Evolutionary conservation across 1,140 invertebrate genomes (phyloP), one percentile per base, ranked within the genome.

Genomic region (Battus philenor): DNA sequence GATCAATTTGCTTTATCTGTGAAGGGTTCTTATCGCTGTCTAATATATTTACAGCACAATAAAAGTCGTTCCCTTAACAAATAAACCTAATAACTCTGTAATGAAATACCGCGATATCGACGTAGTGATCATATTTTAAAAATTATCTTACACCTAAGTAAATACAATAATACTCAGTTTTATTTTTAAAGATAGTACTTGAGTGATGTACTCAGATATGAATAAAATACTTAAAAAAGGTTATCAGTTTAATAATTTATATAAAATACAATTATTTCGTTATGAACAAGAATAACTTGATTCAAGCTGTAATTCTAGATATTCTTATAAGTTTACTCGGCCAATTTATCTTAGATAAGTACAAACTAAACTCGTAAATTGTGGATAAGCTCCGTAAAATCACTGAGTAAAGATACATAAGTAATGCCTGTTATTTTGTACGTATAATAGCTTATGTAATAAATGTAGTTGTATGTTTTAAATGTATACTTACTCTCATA

Each of bases 31-130:
- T 83, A 81, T 81, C 80, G 53, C 44, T 34, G 47, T 61, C 71
- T 81, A 78, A 78, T 81, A 73, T 81, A 81, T 84, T 84, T 76
- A 81, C 74, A 71, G 71, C 74, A 72, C 65, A 74, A 76, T 82
- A 80, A 80, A 82, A 61, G 62, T 63, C 71, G 56, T 76, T 62
- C 58, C 54, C 62, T 41, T 52, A 64, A 77, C 78, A 78, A 81
- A 81, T 77, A 78, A 71, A 70, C 59, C 61, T 74, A 73, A 78
- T 80, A 80, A 73, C 55, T 54, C 52, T 68, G 71, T 76, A 79
- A 65, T 69, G 52, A 52, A 68, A 55, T 52, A 58, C 60, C 32
- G 54, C 43, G 52, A 60, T 51, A 44, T 16, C 7, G 50, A 15
- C 3, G 13, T 30, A 36, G 43, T 47, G 39, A 43, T 10, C 29